Conservation (phyloP, 2,797 vertebrate species). For the Melanotaenia parkinsoni region DNA sequence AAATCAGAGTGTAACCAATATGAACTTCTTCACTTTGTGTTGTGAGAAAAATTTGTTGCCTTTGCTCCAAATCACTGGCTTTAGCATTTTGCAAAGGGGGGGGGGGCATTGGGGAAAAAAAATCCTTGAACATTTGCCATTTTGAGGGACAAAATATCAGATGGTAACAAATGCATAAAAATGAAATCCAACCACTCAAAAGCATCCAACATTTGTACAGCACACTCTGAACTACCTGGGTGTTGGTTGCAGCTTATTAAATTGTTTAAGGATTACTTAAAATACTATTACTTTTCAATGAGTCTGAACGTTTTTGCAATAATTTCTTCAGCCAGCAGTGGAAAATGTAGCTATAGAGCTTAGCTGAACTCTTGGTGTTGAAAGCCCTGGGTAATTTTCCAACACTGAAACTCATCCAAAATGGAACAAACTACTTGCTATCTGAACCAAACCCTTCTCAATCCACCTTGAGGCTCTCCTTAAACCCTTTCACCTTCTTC, state of each 20-base stretch:
- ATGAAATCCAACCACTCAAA: background rate
- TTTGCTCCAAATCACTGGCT: background rate
- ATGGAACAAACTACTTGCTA: conserved; percentile 4
- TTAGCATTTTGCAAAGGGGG: no score
- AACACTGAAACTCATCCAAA: conserved; percentile 18
- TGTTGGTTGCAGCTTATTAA: background rate
- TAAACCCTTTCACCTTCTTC: background rate
- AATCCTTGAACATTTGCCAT: background rate
- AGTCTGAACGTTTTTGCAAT: background rate
- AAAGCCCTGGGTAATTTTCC: conserved; percentile 31
- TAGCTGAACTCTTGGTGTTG: background rate
- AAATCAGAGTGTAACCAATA: background rate
- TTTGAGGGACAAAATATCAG: background rate
- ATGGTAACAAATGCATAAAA: background rate
- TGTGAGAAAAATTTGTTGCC: no score
- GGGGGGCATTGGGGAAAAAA: background rate
- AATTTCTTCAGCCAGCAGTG: background rate
- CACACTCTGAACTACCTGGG: background rate
- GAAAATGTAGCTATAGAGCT: background rate
- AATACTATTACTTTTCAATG: background rate
- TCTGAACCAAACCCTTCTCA: background rate
- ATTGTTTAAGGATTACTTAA: background rate
- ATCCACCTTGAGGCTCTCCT: background rate
- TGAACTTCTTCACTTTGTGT: background rate
- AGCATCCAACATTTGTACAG: background rate